phyloP scores from a whole-genome alignment of 2,113 vertebrate genomes.

The Spea multiplicata region DNA sequence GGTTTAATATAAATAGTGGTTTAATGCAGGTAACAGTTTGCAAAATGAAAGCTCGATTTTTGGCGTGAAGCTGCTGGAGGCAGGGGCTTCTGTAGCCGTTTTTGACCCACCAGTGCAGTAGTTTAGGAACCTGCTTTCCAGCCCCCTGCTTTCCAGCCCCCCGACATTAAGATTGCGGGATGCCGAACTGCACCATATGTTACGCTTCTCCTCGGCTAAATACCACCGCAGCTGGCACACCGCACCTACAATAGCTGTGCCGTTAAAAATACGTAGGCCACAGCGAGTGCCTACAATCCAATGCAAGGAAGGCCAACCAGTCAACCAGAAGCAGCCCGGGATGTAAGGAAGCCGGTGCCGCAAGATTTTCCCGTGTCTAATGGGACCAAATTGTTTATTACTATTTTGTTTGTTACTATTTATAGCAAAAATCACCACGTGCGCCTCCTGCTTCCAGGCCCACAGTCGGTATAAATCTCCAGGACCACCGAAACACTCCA shows the following conservation, averaged over 20 bases:
- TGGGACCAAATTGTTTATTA: too few species aligned
- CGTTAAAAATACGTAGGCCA: constrained; percentile 38
- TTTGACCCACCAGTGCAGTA: neutral
- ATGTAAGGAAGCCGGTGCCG: neutral
- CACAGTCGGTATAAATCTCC: too few species aligned
- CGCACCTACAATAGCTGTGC: constrained; percentile 5
- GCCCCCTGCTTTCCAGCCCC: constrained; percentile 9
- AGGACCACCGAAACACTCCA: too few species aligned
- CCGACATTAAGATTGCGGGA: constrained; percentile 1
- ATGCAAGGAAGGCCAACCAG: neutral
- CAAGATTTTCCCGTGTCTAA: neutral
- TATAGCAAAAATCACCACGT: too few species aligned
- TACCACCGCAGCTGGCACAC: constrained; percentile 2
- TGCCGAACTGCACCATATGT: constrained; percentile 5
- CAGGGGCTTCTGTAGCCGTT: neutral
- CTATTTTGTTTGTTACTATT: too few species aligned
- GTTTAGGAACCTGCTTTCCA: neutral
- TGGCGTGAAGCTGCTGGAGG: too few species aligned
- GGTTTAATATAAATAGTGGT: too few species aligned
- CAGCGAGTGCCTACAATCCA: neutral
- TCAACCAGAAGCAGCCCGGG: neutral
- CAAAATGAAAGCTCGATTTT: too few species aligned
- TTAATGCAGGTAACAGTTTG: too few species aligned
- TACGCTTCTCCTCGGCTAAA: constrained; percentile 1
- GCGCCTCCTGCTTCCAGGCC: too few species aligned